Base-by-base conservation (phyloP, 2,888 invertebrate species). In the Baccha elongata region DNA sequence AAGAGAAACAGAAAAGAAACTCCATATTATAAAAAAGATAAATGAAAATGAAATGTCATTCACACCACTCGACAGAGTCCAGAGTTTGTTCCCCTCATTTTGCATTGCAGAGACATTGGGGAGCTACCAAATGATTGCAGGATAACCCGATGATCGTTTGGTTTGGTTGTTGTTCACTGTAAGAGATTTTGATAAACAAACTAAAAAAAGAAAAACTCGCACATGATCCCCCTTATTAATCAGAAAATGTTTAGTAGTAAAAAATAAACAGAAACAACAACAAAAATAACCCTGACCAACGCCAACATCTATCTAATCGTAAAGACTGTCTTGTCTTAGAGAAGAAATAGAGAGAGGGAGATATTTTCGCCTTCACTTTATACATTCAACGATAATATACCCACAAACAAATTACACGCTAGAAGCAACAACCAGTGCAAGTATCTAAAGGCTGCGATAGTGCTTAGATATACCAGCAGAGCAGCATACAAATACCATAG, bases 31-130 rank as follows among this genome's bases (percentile, higher is more conserved):
- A 3, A 15, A 71, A 3, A 15, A 71, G 44, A 69, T 60, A 71
- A 71, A 81, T 75, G 75, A 76, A 76, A 72, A 76, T 76, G 65
- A 72, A 81, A 81, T 81, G 81, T 76, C 84, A 75, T 84, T 81
- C 84, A 81, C 84, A 84, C 81, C 76, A 60, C 42, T 72, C 68
- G 10, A 19, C 53, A 21, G 13, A 52, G 29, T n/a, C n/a, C 13
- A 62, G 67, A 72, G 62, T 75, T 71, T 73, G 74, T 67, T 75
- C 48, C 60, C 69, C 78, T 52, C 23, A 15, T 72, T 64, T 75
- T 58, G 62, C 40, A 55, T 23, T 64, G 64, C 17, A 21, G 55
- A 26, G 65, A 65, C 58, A 53, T 19, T 21, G 60, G 65, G 58
- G 85, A 72, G 64, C 60, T 73, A 71, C 86, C 84, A 85, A 73